A percentile compares a stretch with the other conserved stretches of the same genome.
Evolutionary conservation across 2,888 invertebrate genomes (phyloP).

Genomic region (Thumatha senex): DNA sequence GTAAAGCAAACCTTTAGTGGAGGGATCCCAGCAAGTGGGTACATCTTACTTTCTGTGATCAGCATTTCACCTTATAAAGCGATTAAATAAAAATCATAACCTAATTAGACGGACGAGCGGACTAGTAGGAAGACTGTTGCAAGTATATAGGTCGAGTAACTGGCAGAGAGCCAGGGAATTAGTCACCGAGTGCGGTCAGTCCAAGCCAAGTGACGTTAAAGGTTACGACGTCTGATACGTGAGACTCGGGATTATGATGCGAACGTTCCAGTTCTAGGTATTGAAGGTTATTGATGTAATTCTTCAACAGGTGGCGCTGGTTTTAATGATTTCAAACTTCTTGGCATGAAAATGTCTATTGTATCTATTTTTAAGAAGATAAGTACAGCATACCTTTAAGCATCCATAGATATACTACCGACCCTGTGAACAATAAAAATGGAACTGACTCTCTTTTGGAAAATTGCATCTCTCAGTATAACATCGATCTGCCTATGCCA

Average conservation of each 20-base stretch:
- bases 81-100: slow-evolving; percentile 54
- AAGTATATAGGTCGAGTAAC: slow-evolving; percentile 76
- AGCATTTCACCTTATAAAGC: slow-evolving; percentile 47
- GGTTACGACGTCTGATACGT: slow-evolving; percentile 65
- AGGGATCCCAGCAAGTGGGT: too few species aligned
- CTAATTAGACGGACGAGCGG: slow-evolving; percentile 60
- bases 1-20: too few species aligned
- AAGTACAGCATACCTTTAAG: background rate
- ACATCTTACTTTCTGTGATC: background rate
- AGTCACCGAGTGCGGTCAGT: slow-evolving; percentile 62
- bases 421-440: too few species aligned
- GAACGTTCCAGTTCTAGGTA: slow-evolving; percentile 12
- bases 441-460: too few species aligned
- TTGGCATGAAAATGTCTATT: background rate
- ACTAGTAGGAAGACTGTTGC: slow-evolving; percentile 67
- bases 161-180: slow-evolving; percentile 70
- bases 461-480: too few species aligned
- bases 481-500: too few species aligned
- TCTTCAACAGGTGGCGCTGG: slow-evolving; percentile 7
- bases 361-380: background rate
- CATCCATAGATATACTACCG: too few species aligned
- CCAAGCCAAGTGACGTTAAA: slow-evolving; percentile 69
- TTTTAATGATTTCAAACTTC: background rate
- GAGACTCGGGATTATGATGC: slow-evolving; percentile 30
- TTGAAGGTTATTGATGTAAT: slow-evolving; percentile 11